A percentile compares a stretch with the other conserved stretches of the same genome.
phyloP scores from a whole-genome alignment of 92 coral and sea anemone species.

The Heliopora coerulea region DNA sequence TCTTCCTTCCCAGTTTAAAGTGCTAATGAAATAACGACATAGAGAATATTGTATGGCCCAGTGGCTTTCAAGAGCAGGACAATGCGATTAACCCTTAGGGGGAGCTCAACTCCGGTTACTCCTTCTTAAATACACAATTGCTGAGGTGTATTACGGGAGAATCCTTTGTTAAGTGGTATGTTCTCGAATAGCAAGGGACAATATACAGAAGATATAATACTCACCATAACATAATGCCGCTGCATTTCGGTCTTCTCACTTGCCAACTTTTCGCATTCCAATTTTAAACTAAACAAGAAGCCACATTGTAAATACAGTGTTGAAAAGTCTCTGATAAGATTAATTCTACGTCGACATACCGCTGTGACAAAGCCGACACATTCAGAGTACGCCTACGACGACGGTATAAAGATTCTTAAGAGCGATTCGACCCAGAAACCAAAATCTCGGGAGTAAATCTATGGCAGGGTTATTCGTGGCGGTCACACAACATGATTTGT shows the following conservation, averaged over 20 bases:
- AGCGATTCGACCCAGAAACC: not conserved
- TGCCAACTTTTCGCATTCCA: conserved; percentile 99
- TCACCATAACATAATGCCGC: conserved; percentile 96
- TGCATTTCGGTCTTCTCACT: conserved; percentile 99
- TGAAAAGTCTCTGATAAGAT: conserved; percentile 99
- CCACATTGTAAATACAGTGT: conserved; percentile 94
- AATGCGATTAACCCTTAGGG: conserved; percentile 41
- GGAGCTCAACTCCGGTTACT: conserved; percentile 38
- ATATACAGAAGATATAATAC: conserved; percentile 1
- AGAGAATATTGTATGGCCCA: conserved; percentile 23
- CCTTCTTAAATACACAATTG: conserved; percentile 7
- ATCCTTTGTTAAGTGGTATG: not conserved
- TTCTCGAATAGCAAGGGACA: not conserved
- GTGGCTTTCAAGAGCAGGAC: conserved; percentile 33
- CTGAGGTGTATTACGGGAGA: conserved; percentile 16
- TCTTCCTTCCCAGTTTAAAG: not conserved
- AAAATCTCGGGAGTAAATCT: too few species aligned
- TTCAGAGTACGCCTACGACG: conserved; percentile 4
- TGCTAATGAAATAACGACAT: conserved; percentile 26
- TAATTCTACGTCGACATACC: conserved; percentile 97
- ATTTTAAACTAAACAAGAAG: conserved; percentile 95
- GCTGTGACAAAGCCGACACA: conserved; percentile 27
- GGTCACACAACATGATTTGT: not conserved
- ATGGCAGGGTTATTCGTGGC: too few species aligned
- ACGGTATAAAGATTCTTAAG: not conserved